Conservation (phyloP, 1,140 invertebrate genomes). For the Drosophila tani region DNA sequence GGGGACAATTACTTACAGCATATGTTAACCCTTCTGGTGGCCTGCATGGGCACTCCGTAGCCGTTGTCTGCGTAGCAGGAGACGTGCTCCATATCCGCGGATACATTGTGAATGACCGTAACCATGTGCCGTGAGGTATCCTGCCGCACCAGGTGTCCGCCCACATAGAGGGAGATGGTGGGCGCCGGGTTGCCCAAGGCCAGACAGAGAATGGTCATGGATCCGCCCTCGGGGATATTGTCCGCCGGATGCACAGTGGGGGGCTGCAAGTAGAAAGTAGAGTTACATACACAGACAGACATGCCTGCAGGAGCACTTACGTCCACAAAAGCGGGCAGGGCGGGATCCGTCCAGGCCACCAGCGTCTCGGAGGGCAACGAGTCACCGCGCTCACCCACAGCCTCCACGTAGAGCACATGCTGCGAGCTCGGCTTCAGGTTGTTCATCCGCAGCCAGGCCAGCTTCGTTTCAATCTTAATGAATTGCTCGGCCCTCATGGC, state of each 20-base stretch:
- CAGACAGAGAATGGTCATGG: conserved; percentile 93
- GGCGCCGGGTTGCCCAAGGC: conserved; percentile 93
- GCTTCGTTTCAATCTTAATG: conserved; percentile 87
- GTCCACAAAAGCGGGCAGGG: conserved; percentile 93
- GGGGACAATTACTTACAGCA: conserved; percentile 88
- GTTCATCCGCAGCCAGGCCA: conserved; percentile 89
- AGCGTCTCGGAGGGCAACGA: conserved; percentile 92
- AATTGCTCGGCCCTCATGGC: conserved; percentile 87
- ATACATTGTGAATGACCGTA: conserved; percentile 92
- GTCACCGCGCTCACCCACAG: conserved; percentile 88
- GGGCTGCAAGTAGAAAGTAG: conserved; percentile 86
- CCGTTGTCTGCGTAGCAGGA: conserved; percentile 94
- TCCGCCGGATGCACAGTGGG: conserved; percentile 93
- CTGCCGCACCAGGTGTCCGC: conserved; percentile 90
- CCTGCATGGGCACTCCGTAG: conserved; percentile 93
- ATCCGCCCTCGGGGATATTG: conserved; percentile 92
- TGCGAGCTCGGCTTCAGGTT: conserved; percentile 91
- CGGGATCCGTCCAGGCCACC: conserved; percentile 93
- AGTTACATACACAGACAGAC: conserved; percentile 7
- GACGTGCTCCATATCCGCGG: conserved; percentile 92
- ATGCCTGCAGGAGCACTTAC: conserved; percentile 84
- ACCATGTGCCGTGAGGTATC: conserved; percentile 93
- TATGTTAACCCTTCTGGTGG: conserved; percentile 90
- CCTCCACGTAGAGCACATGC: conserved; percentile 91
- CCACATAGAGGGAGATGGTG: conserved; percentile 90